Base-by-base conservation (phyloP, 2,888 invertebrate species). In the Marasmarcha lunaedactyla region DNA sequence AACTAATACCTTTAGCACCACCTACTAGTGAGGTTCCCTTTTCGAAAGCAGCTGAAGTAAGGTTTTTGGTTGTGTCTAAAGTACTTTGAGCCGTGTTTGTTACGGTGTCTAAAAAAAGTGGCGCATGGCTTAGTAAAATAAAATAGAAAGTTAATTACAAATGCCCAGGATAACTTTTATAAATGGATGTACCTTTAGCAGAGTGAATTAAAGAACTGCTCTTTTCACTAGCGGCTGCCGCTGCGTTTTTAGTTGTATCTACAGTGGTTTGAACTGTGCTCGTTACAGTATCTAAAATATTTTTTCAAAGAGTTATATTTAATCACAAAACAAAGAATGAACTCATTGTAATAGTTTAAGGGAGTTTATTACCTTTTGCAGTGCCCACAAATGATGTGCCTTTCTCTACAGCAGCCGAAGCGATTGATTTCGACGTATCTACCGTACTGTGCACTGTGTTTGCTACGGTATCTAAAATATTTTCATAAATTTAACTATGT, bases 21-120 rank as follows among this genome's bases (percentile, higher is more conserved):
- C 58, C 62, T 40, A 63, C 59, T 27, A 66, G 45, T 14, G 61
- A 54, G 40, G 59, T 49, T 35, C 71, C 60, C 36, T 68, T 68
- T 35, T 66, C 66, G 42, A 61, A 50, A 37, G 60, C 64, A 12
- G 66, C 49, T 10, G 63, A 53, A 3, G 71, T 61, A 25, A 55
- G 54, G 49, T 55, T 63, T 49, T 65, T 69, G 12, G 66, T 63
- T 7, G 65, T 62, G 44, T 65, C 69, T 49, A 72, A 58, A 15
- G 64, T 61, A 20, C 53, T 45, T 37, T 57, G 48, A 13, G 54
- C 55, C 15, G 68, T 64, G 40, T 52, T 63, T 34, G 60, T 45
- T 44, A 69, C 58, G 1, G 65, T 59, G 45, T 69, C 71, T 71
- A 68, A 41, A 57, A 59, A 15, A 34, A 46, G 14, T 7, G 10